Evolutionary conservation across 2,797 vertebrate species (phyloP), one percentile per base, ranked within the genome.

Genomic region (Aselliscus stoliczkanus): DNA sequence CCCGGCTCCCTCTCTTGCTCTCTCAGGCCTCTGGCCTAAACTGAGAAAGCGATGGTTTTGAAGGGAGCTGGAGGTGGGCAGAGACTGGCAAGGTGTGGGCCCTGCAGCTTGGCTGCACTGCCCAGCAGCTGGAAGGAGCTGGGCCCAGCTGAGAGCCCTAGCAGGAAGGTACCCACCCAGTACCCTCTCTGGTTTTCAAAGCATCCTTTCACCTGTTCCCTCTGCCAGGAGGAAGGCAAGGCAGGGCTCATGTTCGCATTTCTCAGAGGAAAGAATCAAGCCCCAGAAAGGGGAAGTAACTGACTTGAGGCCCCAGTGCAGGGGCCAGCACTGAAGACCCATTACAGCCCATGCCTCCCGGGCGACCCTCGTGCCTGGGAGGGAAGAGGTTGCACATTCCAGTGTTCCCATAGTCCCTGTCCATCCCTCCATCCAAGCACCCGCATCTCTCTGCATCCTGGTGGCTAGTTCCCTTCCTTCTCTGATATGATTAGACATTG

Each of bases 151-250:
- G 64, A 69, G 44, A 47, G 54, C n/a, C 86, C 62, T n/a, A n/a
- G 80, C 23, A 58, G 20, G 67, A 91, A 60, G 64, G 65, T 21
- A 79, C 54, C 75, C 76, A 80, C 34, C 54, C 31, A 29, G 80
- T 20, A 79, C 14, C 64, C 58, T 73, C 29, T 90, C 54, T 5
- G 5, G 27, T 50, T 69, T 79, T 91, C 47, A 62, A 65, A 87
- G 50, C 60, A 86, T 42, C 85, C 39, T 84, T 80, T 90, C 52
- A 81, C 62, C 88, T 94, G 42, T 65, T 84, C 44, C 60, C n/a
- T 54, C 42, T 3, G 3, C 31, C 47, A 91, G 64, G 23, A 72
- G 21, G 44, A 17, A 60, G 52, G 60, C 25, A 58, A 65, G 11
- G 21, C 27, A 42, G 42, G 17, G 23, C 44, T 44, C 21, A 52